phyloP scores from a whole-genome alignment of 1,140 invertebrate genomes.

The Trinorchestia longiramus region DNA sequence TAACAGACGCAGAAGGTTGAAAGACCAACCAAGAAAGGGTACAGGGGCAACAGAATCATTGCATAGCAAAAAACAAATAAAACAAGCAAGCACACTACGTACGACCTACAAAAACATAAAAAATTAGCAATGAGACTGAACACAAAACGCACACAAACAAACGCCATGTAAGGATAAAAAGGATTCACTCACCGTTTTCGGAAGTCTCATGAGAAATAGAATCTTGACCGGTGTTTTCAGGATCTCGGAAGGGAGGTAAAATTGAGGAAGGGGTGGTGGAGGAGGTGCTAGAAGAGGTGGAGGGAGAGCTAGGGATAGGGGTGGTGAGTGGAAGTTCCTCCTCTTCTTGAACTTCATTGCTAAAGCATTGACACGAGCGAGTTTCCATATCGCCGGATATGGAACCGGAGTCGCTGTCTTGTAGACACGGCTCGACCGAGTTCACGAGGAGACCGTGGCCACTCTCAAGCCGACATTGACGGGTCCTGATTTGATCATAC shows the following conservation, averaged over 20 bases:
- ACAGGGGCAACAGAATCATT: not conserved
- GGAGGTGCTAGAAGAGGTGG: constrained; percentile 55
- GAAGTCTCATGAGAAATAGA: not conserved
- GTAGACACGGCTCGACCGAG: constrained; percentile 66
- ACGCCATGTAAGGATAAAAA: not conserved
- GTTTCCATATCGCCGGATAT: constrained; percentile 64
- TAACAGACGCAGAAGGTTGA: not conserved
- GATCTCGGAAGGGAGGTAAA: constrained; percentile 40
- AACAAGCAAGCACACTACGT: constrained; percentile 9
- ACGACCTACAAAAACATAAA: constrained; percentile 36
- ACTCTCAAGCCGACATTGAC: constrained; percentile 64
- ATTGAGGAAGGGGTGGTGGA: constrained; percentile 52
- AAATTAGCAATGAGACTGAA: not conserved
- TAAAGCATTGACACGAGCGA: constrained; percentile 61
- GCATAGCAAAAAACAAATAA: not conserved
- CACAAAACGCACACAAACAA: not conserved
- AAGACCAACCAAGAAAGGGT: not conserved
- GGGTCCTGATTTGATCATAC: constrained; percentile 65
- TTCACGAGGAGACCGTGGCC: constrained; percentile 64
- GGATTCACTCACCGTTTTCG: not conserved
- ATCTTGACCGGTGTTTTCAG: constrained; percentile 36
- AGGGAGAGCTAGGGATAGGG: constrained; percentile 50
- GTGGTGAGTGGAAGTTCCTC: constrained; percentile 52
- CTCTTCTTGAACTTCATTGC: constrained; percentile 46
- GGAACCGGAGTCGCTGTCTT: constrained; percentile 56